These are phyloP conservation scores for Agrotis exclamationis DNA, from an alignment of 2,888 invertebrate genomes.

Conservation along the genomic window DNA sequence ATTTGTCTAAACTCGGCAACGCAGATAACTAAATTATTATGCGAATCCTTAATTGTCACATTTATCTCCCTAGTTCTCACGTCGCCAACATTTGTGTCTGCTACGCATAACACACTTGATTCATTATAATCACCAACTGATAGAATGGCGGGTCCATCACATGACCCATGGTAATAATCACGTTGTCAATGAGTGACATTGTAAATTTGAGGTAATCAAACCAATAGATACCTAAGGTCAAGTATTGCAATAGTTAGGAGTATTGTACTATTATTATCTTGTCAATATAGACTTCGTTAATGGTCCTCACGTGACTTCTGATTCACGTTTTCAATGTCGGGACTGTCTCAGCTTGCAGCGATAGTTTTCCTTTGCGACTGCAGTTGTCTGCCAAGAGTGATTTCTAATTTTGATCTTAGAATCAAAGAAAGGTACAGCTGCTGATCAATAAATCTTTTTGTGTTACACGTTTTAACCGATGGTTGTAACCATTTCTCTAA, in stretches of 20 bases:
- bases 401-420: conserved; percentile 44
- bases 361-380: conserved; percentile 31
- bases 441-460: conserved; percentile 1
- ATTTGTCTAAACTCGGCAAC: background rate
- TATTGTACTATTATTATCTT: conserved; percentile 21
- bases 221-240: conserved; percentile 52
- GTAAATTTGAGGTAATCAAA: conserved; percentile 55
- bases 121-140: conserved; percentile 27
- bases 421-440: conserved; percentile 17
- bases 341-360: background rate
- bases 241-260: conserved; percentile 34
- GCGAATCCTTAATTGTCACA: conserved; percentile 11
- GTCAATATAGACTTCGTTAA: conserved; percentile 24
- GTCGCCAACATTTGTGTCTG: conserved; percentile 11
- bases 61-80: conserved; percentile 1
- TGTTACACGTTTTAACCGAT: background rate
- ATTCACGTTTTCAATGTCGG: conserved; percentile 20
- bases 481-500: background rate
- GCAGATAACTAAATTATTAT: conserved; percentile 1
- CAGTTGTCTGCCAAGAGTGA: conserved; percentile 41
- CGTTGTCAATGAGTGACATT: conserved; percentile 43
- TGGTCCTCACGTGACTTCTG: conserved; percentile 28
- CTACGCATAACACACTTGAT: conserved; percentile 10
- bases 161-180: conserved; percentile 42
- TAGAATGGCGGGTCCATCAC: conserved; percentile 26